Base-by-base conservation (phyloP, 2,888 invertebrate genomes). In the Netelia virgata region DNA sequence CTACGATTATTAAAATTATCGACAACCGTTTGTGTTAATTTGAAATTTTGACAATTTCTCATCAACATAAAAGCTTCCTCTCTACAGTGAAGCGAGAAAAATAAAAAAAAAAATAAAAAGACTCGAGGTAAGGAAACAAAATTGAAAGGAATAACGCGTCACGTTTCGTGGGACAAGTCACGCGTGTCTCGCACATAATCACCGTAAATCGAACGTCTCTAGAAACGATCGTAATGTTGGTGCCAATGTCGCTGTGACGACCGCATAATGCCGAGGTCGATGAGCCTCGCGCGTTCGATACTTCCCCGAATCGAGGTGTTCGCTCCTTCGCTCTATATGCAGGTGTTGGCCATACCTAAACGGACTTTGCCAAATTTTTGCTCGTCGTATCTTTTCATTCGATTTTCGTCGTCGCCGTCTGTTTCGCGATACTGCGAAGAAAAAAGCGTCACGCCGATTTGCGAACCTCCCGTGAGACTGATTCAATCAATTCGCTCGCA, bases 251-350 rank as follows among this genome's bases (percentile, higher is more conserved):
- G 47, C 47, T 14, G 10, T 14, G 47, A 47, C 47, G 70, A 55
- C 18, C 36, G 11, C 18, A 11, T 3, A 36, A 55, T 6, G 36
- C 23, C 36, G 23, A 28, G 55, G 14, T 16, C 18, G 28, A 59
- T 47, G 47, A 47, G 47, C 47, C 36, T 47, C 50, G 63, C 66
- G 23, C 64, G 64, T 36, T 66, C 18, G 57, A 64, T 18, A 50
- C 66, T 76, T 76, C 55, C 76, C 68, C 76, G 53, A 76, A 77
- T 57, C 20, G 20, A 57, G 6, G 72, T 18, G 72, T 23, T n/a
- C 18, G 47, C 47, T 47, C 10, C 11, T 10, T 47, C 14, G 14
- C 10, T 47, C 47, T 47, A 14, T 14, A 47, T 14, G 47, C 14
- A 14, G 47, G 47, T 6, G 36, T 36, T 36, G 36, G 36, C 36